Evolutionary conservation across 2,888 invertebrate genomes (phyloP).

Genomic region (Diaprepes abbreviatus): DNA sequence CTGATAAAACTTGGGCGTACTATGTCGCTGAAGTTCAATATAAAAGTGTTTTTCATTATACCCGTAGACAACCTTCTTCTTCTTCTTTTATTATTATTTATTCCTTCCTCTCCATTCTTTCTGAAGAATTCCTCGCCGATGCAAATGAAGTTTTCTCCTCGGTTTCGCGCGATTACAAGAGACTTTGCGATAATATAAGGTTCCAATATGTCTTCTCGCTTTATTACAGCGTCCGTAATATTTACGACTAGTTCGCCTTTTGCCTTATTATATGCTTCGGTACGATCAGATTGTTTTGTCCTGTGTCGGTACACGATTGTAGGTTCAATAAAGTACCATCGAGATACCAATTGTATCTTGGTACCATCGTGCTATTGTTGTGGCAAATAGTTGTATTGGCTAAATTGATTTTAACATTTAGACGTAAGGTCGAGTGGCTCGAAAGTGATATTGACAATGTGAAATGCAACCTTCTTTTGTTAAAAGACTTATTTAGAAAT

Average conservation of each 20-base stretch:
- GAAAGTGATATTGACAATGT: neutral
- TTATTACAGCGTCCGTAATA: conserved; percentile 44
- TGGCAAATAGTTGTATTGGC: neutral
- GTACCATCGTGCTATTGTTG: conserved; percentile 3
- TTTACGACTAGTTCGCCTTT: conserved; percentile 40
- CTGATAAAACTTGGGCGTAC: too few species aligned
- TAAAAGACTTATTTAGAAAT: neutral
- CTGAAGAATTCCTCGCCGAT: conserved; percentile 14
- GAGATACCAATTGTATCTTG: conserved; percentile 1
- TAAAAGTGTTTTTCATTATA: too few species aligned
- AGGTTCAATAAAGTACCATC: conserved; percentile 43
- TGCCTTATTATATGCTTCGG: conserved; percentile 39
- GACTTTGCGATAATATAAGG: conserved; percentile 42
- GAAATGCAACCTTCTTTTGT: neutral
- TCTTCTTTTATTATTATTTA: conserved; percentile 17
- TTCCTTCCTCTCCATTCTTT: conserved; percentile 23
- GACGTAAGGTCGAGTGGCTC: neutral
- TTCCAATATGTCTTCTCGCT: conserved; percentile 48
- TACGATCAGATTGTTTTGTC: conserved; percentile 43
- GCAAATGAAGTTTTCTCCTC: conserved; percentile 47
- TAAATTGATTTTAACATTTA: conserved; percentile 13
- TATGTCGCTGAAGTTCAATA: too few species aligned
- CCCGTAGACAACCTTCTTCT: too few species aligned
- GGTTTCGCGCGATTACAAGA: conserved; percentile 38
- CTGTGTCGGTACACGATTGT: conserved; percentile 23